Base-by-base conservation (phyloP, 2,888 invertebrate species). In the Dromius quadrimaculatus region DNA sequence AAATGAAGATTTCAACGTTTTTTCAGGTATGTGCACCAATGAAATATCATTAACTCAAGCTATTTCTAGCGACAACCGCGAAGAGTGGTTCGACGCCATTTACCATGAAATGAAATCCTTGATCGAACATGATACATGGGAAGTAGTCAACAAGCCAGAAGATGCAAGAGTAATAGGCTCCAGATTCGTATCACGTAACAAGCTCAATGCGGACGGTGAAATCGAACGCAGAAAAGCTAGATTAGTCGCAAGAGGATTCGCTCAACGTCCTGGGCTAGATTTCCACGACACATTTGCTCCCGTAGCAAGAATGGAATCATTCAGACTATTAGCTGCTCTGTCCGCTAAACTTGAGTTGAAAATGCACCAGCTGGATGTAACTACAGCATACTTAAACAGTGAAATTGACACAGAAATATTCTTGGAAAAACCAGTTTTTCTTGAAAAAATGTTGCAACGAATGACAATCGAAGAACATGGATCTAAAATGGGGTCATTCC, bases 241-340 rank as follows among this genome's bases (percentile, higher is more conserved):
- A 3, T 45, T 74, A 1, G 73, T 73, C 5, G 72, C 74, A 1
- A 66, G 71, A 34, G 75, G 73, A 17, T 74, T 32, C 71, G 28
- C 62, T 19, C 72, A 72, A 59, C 36, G 36, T 22, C 57, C 64
- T 13, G 73, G 73, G 22, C 32, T 72, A 5, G 63, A 74, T 34
- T 73, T 54, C 62, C 13, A 43, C 5, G 32, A 65, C 43, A 72
- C 71, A 6, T 74, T 66, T 34, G 59, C 71, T 15, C 72, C 74
- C 19, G 73, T 73, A 2, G 73, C 72, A 6, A 38, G 71, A 23
- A 28, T 47, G 8, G 38, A 57, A n/a, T 73, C 73, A 4, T 57
- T 74, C 2, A 19, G 73, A 22, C 41, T 71, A 9, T 13, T 74
- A 11, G 11, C 71, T 8, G 71, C 74, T 13, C 23, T 74, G 3